Evolutionary conservation across 2,888 invertebrate species (phyloP), one percentile per base, ranked within the genome.

Genomic region (Halictus ligatus): DNA sequence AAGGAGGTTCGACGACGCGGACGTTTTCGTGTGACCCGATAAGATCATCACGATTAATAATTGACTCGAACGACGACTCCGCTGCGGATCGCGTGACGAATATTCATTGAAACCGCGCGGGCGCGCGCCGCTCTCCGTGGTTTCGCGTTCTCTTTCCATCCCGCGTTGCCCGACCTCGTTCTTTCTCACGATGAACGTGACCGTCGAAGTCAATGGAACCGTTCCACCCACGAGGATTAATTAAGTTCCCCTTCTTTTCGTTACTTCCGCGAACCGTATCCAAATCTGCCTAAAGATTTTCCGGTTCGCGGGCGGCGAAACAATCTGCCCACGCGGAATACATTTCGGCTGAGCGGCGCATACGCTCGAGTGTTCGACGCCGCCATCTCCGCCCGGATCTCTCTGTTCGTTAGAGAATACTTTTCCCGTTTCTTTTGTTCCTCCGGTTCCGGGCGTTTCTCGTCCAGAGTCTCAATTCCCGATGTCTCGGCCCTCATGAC

Each of bases 401-500:
- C 2, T 15, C 3, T 29, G 46, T 84, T 67, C 78, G 72, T 72
- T 54, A 83, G 72, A 72, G 50, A 21, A 80, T 48, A 18, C 7
- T 18, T 40, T 80, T 60, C 21, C 64, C n/a, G 15, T 46, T n/a
- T 71, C 71, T 21, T 69, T 69, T 35, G 67, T 60, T 60, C 60
- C 25, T 5, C 60, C 15, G 60, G 60, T 13, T 25, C 60, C 60
- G 6, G 25, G 60, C 60, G 60, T 60, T 60, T 60, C 60, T 60
- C 60, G 12, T 25, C 13, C 25, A 60, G 25, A 60, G 54, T 85
- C 80, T 69, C 75, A 21, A 74, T 75, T 80, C 71, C 77, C 80
- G 60, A 78, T 81, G 72, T 43, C 71, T 71, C 15, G 18, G n/a
- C 29, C 46, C 73, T 83, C 75, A 80, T 87, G 83, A 80, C 75